These are phyloP conservation scores for Tetanocera ferruginea DNA, from an alignment of 2,888 invertebrate genomes.

Conservation along the genomic window DNA sequence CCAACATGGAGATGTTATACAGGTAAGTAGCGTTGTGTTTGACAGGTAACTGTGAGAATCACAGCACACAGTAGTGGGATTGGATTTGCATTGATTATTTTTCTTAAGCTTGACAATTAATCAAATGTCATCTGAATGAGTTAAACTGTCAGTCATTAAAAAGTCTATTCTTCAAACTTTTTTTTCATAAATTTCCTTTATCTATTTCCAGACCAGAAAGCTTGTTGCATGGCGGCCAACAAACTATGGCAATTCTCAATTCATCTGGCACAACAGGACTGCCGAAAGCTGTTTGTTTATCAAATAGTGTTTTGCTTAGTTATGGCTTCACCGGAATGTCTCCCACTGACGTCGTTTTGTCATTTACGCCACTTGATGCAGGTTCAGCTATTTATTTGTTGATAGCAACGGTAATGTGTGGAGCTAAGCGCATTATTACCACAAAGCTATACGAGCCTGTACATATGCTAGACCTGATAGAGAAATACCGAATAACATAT, in stretches of 20 bases:
- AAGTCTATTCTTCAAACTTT: no score
- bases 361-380: slow-evolving; percentile 62
- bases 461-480: slow-evolving; percentile 55
- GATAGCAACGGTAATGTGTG: slow-evolving; percentile 54
- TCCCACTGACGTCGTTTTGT: slow-evolving; percentile 55
- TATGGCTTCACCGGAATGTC: slow-evolving; percentile 46
- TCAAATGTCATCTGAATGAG: no score
- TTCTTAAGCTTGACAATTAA: no score
- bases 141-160: no score
- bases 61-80: neutral
- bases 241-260: slow-evolving; percentile 55
- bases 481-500: slow-evolving; percentile 57
- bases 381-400: slow-evolving; percentile 55
- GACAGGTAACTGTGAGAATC: neutral
- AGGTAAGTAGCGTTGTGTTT: slow-evolving; percentile 35
- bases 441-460: slow-evolving; percentile 56
- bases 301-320: slow-evolving; percentile 39
- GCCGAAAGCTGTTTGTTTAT: slow-evolving; percentile 56
- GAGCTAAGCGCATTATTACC: slow-evolving; percentile 58
- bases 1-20: slow-evolving; percentile 48
- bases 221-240: slow-evolving; percentile 48
- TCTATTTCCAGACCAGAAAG: slow-evolving; percentile 46
- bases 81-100: no score
- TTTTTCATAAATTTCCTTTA: no score
- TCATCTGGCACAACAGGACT: slow-evolving; percentile 60